Evolutionary conservation across 2,888 invertebrate genomes (phyloP).

Genomic region (Zygaena filipendulae): DNA sequence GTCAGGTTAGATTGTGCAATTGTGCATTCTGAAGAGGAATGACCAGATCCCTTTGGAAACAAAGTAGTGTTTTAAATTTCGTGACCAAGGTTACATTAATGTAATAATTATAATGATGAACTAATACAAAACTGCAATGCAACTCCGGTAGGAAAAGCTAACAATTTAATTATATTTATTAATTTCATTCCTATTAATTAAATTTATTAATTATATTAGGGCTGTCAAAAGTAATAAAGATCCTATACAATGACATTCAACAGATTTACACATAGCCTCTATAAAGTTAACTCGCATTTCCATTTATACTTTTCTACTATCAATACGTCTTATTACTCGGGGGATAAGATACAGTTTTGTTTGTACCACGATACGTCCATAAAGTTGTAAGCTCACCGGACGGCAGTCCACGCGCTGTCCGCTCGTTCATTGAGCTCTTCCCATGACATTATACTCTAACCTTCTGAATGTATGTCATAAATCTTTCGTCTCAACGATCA

Average conservation of each 20-base stretch:
- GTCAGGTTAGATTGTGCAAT: neutral
- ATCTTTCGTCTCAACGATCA: constrained; percentile 6
- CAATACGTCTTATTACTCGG: constrained; percentile 22
- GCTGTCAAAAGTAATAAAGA: too few species aligned
- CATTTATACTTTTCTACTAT: constrained; percentile 18
- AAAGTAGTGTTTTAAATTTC: too few species aligned
- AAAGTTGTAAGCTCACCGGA: constrained; percentile 42
- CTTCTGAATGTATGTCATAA: constrained; percentile 25
- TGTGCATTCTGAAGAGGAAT: neutral
- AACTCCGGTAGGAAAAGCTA: too few species aligned
- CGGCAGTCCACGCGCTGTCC: constrained; percentile 64
- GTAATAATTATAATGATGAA: too few species aligned
- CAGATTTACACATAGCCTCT: constrained; percentile 42
- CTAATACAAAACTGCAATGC: too few species aligned
- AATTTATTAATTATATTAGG: too few species aligned
- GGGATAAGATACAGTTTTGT: constrained; percentile 21
- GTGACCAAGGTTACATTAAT: too few species aligned
- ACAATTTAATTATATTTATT: too few species aligned
- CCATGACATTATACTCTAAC: constrained; percentile 61
- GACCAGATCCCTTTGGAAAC: too few species aligned
- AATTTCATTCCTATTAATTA: too few species aligned
- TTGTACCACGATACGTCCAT: constrained; percentile 12
- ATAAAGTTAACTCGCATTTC: constrained; percentile 16
- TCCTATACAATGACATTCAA: constrained; percentile 28
- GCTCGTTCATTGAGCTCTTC: constrained; percentile 66